A percentile compares a stretch with the other conserved stretches of the same genome.
phyloP scores from a whole-genome alignment of 2,888 invertebrate species.

The Apocheima hispidaria region DNA sequence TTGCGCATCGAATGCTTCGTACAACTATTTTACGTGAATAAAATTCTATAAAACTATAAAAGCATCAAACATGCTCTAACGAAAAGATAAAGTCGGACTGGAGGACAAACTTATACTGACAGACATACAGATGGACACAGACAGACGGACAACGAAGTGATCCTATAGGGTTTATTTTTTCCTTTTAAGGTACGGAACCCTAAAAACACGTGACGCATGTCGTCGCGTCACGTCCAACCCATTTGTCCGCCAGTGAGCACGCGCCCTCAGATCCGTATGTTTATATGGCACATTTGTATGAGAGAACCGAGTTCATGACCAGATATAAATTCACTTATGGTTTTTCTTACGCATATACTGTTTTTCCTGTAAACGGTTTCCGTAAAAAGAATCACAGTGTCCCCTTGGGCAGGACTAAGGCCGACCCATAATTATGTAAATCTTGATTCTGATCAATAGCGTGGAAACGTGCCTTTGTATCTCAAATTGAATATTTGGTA shows the following conservation, averaged over 20 bases:
- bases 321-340: conserved; percentile 37
- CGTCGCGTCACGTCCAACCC: conserved; percentile 23
- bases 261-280: conserved; percentile 24
- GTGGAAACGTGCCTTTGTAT: conserved; percentile 23
- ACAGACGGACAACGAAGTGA: too few relatives aligned
- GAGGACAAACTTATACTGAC: too few relatives aligned
- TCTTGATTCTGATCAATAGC: conserved; percentile 23
- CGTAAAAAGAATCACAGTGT: conserved; percentile 16
- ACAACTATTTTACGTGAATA: too few relatives aligned
- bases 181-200: too few relatives aligned
- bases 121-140: too few relatives aligned
- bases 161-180: too few relatives aligned
- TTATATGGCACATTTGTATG: conserved; percentile 25
- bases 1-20: too few relatives aligned
- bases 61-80: too few relatives aligned
- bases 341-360: conserved; percentile 20
- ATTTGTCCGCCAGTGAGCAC: conserved; percentile 30
- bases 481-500: conserved; percentile 23
- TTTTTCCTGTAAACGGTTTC: conserved; percentile 15
- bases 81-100: too few relatives aligned
- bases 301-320: conserved; percentile 22
- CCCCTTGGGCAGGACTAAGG: conserved; percentile 16
- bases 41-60: too few relatives aligned
- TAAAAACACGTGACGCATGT: conserved; percentile 24
- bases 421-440: conserved; percentile 24